Evolutionary conservation across 2,797 vertebrate species (phyloP), one percentile per base, ranked within the genome.

Genomic region (Holocentrus rufus): DNA sequence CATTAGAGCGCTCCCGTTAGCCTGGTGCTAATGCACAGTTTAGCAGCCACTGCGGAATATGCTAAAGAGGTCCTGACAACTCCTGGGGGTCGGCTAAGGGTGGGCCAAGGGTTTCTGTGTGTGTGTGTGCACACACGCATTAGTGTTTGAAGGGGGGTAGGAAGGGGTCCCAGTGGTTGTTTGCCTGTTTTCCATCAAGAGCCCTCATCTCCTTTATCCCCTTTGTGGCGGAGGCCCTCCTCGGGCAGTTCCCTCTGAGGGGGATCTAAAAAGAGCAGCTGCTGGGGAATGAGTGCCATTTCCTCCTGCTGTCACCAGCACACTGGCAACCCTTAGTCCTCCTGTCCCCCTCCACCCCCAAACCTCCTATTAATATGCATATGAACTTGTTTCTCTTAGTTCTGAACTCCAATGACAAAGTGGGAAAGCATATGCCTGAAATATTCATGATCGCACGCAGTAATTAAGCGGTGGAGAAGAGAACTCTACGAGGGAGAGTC

Each of bases 121-220:
- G 86, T 55, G 67, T 25, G 60, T 42, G 69, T 18, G 53, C 34
- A 65, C 58, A 54, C 78, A 76, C 65, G 68, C 79, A 80, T 89
- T 88, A 88, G 84, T 69, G 79, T 85, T 78, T 69, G 80, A 81
- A 83, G 74, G 70, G 76, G 66, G 85, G 58, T 65, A 73, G 90
- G 87, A 90, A 69, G 89, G 92, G 94, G 94, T 94, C 94, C 93
- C 92, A 91, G 93, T 93, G 93, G 93, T 95, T 95, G 91, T 94
- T 95, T 94, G 91, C 94, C 93, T 94, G 91, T 93, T 95, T 93
- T 93, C 90, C 92, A 93, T 95, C 91, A 92, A 86, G 89, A 93
- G 93, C 92, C 95, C 94, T 95, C 94, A 95, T 94, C 94, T 92
- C 91, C 94, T 95, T 95, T 95, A 94, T 95, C 95, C 95, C 92